Conservation (phyloP, 2,797 vertebrate genomes). For the Apodemus agrarius region DNA sequence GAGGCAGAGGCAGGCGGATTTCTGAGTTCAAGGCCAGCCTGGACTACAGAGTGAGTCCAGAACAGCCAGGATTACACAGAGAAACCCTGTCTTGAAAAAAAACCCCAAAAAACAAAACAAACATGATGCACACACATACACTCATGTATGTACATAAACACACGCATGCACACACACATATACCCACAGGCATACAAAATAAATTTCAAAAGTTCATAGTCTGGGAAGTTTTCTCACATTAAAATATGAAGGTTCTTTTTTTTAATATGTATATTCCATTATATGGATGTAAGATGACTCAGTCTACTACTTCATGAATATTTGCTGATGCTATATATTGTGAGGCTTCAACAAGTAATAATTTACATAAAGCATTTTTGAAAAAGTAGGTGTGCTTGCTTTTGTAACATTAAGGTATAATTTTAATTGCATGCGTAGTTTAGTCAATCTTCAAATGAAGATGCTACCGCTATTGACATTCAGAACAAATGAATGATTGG, state of each 20-base stretch:
- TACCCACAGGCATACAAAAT: neutral
- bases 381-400: neutral
- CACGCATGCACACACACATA: too few species aligned
- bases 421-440: slow-evolving; percentile 6
- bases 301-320: neutral
- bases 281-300: neutral
- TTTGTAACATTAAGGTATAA: neutral
- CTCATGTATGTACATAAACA: neutral
- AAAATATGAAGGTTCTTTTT: neutral
- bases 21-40: too few species aligned
- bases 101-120: too few species aligned
- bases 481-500: neutral
- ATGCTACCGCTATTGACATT: neutral
- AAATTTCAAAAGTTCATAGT: neutral
- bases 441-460: neutral
- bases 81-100: too few species aligned
- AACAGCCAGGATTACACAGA: too few species aligned
- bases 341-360: slow-evolving; percentile 23
- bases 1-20: too few species aligned
- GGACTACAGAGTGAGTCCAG: too few species aligned
- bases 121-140: neutral
- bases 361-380: slow-evolving; percentile 18
- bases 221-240: slow-evolving; percentile 32
- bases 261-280: neutral
- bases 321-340: neutral